phyloP scores from a whole-genome alignment of 1,140 invertebrate species.

The Bombus ignitus region DNA sequence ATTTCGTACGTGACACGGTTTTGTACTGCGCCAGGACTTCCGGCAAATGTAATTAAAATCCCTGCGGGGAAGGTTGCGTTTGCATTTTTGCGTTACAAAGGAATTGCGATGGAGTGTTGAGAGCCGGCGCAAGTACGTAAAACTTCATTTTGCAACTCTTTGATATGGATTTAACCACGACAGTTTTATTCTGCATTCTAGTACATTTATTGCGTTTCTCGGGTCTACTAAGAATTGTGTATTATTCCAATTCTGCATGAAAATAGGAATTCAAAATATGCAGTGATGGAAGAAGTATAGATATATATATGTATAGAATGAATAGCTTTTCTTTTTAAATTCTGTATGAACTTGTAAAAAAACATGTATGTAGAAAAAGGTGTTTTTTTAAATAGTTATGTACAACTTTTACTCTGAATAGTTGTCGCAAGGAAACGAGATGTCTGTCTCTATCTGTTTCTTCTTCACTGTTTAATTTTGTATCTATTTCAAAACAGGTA shows the following conservation, averaged over 20 bases:
- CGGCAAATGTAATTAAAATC: constrained; percentile 37
- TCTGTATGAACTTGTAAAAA: too few relatives aligned
- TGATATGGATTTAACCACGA: not conserved
- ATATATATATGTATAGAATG: too few relatives aligned
- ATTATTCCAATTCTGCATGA: not conserved
- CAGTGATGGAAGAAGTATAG: too few relatives aligned
- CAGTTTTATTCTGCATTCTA: not conserved
- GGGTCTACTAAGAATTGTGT: not conserved
- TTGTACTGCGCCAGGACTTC: not conserved
- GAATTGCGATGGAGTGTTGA: not conserved
- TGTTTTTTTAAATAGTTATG: too few relatives aligned
- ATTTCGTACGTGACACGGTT: constrained; percentile 40
- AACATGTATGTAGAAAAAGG: too few relatives aligned
- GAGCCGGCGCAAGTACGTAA: not conserved
- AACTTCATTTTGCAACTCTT: not conserved
- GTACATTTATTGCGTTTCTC: too few relatives aligned
- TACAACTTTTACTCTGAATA: too few relatives aligned
- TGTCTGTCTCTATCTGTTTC: too few relatives aligned
- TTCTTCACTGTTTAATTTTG: not conserved
- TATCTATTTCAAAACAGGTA: not conserved
- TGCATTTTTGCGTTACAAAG: not conserved
- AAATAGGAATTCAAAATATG: not conserved
- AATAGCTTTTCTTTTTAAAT: too few relatives aligned
- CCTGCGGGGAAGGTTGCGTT: not conserved
- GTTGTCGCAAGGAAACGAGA: too few relatives aligned